Conservation (phyloP, 2,797 vertebrate species). For the Typhlichthys subterraneus region DNA sequence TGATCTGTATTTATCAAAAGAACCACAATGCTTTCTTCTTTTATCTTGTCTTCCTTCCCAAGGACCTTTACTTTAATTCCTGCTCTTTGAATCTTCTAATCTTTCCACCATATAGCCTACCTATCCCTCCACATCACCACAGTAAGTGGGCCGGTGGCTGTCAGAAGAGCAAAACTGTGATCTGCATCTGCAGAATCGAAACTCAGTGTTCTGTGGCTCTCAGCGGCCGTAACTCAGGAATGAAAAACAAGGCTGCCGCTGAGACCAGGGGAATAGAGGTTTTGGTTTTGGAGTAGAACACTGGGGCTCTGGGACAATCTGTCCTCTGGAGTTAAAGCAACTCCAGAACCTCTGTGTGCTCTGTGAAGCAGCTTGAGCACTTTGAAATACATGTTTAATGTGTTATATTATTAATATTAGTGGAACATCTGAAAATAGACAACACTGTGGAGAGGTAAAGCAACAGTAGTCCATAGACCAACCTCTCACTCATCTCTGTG, state of each 20-base stretch:
- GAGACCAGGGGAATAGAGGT: slow-evolving; percentile 15
- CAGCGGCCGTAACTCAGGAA: slow-evolving; percentile 16
- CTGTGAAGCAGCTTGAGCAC: neutral
- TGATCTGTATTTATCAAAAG: too few relatives aligned
- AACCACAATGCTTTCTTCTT: too few relatives aligned
- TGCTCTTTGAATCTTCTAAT: neutral
- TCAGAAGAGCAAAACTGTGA: slow-evolving; percentile 4
- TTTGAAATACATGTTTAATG: neutral
- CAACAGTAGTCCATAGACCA: neutral
- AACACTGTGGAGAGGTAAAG: neutral
- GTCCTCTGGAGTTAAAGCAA: slow-evolving; percentile 11
- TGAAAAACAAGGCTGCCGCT: slow-evolving; percentile 33
- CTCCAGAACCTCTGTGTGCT: slow-evolving; percentile 7
- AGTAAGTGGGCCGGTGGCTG: neutral
- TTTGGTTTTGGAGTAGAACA: slow-evolving; percentile 29
- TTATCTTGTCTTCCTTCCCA: too few relatives aligned
- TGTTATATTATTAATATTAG: too few relatives aligned
- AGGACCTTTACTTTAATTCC: neutral
- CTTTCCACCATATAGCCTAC: neutral
- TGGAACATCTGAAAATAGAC: slow-evolving; percentile 5
- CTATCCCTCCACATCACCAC: neutral
- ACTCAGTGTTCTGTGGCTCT: slow-evolving; percentile 12
- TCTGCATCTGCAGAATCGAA: slow-evolving; percentile 4
- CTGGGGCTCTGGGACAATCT: slow-evolving; percentile 26
- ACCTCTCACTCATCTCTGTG: neutral